Conservation (phyloP, 2,888 invertebrate genomes). For the Pasiphila rectangulata region DNA sequence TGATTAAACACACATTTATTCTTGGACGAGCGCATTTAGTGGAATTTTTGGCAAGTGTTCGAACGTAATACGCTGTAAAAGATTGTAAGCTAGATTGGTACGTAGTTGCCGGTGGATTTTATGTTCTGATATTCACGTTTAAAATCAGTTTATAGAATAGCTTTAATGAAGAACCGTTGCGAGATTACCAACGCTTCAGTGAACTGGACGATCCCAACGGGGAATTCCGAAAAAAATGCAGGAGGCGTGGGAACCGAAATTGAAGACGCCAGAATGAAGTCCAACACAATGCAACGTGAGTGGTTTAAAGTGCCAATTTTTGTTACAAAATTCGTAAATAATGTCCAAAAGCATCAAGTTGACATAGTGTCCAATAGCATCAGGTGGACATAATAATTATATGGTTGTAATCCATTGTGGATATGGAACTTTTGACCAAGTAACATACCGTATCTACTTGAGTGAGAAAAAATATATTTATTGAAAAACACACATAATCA, state of each 20-base stretch:
- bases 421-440: too few relatives aligned
- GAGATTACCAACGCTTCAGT: conserved; percentile 12
- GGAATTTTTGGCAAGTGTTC: conserved; percentile 43
- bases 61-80: conserved; percentile 24
- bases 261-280: conserved; percentile 5
- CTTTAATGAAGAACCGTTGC: conserved; percentile 3
- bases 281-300: neutral
- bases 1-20: conserved; percentile 59
- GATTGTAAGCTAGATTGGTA: conserved; percentile 17
- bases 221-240: conserved; percentile 15
- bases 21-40: conserved; percentile 39
- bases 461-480: too few relatives aligned
- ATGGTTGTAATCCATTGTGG: too few relatives aligned
- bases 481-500: too few relatives aligned
- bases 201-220: conserved; percentile 6
- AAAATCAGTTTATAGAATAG: neutral
- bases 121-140: neutral
- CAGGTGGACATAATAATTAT: conserved; percentile 7
- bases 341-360: conserved; percentile 4
- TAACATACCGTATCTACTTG: too few relatives aligned
- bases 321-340: conserved; percentile 6
- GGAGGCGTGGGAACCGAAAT: conserved; percentile 13
- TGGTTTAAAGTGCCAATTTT: conserved; percentile 7
- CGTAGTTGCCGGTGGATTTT: neutral
- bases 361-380: conserved; percentile 2